phyloP scores from a whole-genome alignment of 2,797 vertebrate species.

The Chlorospingus semifuscus region DNA sequence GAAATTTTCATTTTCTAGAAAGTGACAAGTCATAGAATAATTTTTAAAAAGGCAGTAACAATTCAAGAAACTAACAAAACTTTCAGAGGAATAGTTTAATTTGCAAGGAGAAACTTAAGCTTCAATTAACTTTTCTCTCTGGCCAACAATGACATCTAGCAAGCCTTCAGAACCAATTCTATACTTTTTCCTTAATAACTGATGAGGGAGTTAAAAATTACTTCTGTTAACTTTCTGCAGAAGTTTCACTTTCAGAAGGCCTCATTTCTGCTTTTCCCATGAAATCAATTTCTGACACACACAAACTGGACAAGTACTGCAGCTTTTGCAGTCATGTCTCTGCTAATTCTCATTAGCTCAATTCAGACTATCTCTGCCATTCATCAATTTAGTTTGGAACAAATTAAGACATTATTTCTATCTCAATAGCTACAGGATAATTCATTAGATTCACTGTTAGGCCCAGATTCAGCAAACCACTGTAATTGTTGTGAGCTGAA shows the following conservation, averaged over 20 bases:
- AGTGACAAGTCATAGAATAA: neutral
- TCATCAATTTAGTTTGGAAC: neutral
- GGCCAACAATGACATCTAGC: neutral
- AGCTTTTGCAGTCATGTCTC: neutral
- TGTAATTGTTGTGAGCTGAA: neutral
- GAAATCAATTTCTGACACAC: neutral
- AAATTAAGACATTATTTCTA: constrained; percentile 13
- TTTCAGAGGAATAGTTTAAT: neutral
- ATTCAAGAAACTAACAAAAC: neutral
- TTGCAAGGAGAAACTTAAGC: neutral
- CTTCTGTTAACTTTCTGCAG: neutral
- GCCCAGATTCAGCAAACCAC: neutral
- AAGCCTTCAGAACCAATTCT: neutral
- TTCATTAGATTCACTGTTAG: neutral
- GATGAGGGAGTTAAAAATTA: neutral
- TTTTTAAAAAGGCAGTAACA: neutral
- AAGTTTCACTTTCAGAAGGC: neutral
- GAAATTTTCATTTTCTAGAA: neutral
- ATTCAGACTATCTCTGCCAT: neutral
- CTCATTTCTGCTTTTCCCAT: neutral
- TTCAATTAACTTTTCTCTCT: neutral
- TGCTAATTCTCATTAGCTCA: constrained; percentile 3
- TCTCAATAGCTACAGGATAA: neutral
- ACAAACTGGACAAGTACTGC: neutral
- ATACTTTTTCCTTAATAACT: neutral